Conservation (phyloP, 1,140 invertebrate species). For the Halesus radiatus region DNA sequence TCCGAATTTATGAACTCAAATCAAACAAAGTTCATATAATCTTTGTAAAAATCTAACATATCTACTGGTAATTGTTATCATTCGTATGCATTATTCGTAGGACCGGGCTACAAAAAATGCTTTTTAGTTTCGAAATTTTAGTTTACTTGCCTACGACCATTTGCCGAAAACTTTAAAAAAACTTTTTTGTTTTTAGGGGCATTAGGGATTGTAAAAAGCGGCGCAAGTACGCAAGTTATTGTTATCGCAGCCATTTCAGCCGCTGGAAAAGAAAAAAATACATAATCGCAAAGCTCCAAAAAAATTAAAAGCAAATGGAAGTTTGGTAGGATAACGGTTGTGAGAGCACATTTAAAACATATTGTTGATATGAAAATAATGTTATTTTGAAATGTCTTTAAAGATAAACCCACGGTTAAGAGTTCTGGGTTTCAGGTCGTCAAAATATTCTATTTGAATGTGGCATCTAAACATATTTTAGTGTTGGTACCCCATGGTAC, state of each 20-base stretch:
- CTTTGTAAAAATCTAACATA: no score
- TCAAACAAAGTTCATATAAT: neutral
- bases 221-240: neutral
- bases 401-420: neutral
- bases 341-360: neutral
- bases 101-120: neutral
- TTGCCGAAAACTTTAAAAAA: neutral
- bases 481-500: no score
- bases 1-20: neutral
- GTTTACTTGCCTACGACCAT: neutral
- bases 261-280: neutral
- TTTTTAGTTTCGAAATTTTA: neutral
- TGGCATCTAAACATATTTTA: no score
- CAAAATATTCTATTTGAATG: no score
- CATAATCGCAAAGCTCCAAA: neutral
- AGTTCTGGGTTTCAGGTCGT: no score
- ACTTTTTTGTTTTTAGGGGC: conserved; percentile 7
- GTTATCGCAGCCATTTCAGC: conserved; percentile 1
- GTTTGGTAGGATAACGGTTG: neutral
- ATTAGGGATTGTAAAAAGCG: conserved; percentile 23
- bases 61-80: neutral
- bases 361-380: neutral
- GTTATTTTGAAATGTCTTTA: neutral
- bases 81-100: neutral
- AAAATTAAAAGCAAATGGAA: neutral